These are phyloP conservation scores for Coregonus clupeaformis DNA, from an alignment of 2,113 vertebrate species.

Conservation along the genomic window DNA sequence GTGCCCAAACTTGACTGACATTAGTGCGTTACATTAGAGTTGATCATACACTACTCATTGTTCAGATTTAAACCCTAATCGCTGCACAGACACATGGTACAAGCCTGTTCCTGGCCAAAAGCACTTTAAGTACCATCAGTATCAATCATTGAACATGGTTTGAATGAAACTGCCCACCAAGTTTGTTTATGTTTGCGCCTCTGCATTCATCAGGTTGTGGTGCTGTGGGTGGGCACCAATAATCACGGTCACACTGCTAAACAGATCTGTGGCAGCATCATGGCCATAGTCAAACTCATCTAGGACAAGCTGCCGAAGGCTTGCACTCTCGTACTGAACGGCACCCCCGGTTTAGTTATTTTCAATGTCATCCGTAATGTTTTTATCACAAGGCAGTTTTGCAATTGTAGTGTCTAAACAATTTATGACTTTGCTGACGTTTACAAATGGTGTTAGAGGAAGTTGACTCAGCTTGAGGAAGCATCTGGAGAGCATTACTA, in stretches of 20 bases:
- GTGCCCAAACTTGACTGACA: too few relatives aligned
- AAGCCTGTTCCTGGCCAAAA: too few relatives aligned
- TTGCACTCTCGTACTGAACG: conserved; percentile 82
- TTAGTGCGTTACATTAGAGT: neutral
- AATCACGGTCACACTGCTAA: conserved; percentile 84
- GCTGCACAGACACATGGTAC: too few relatives aligned
- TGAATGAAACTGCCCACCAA: neutral
- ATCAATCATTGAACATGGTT: neutral
- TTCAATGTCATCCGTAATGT: too few relatives aligned
- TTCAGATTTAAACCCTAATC: neutral
- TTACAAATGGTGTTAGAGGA: too few relatives aligned
- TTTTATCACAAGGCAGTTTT: too few relatives aligned
- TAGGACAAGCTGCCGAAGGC: conserved; percentile 81
- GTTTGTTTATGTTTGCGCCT: neutral
- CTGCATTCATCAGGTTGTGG: conserved; percentile 77
- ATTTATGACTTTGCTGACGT: too few relatives aligned
- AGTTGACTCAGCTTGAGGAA: too few relatives aligned
- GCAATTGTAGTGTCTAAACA: too few relatives aligned
- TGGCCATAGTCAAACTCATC: conserved; percentile 81
- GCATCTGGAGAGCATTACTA: too few relatives aligned
- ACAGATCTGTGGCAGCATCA: conserved; percentile 82
- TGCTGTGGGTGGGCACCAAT: conserved; percentile 90
- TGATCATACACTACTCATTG: neutral
- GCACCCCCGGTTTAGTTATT: too few relatives aligned
- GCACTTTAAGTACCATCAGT: neutral